Percentiles rank a stretch among this genome's conserved stretches.
Conservation (phyloP, 2,888 invertebrate species). For the Zhengitettix transpicula region DNA sequence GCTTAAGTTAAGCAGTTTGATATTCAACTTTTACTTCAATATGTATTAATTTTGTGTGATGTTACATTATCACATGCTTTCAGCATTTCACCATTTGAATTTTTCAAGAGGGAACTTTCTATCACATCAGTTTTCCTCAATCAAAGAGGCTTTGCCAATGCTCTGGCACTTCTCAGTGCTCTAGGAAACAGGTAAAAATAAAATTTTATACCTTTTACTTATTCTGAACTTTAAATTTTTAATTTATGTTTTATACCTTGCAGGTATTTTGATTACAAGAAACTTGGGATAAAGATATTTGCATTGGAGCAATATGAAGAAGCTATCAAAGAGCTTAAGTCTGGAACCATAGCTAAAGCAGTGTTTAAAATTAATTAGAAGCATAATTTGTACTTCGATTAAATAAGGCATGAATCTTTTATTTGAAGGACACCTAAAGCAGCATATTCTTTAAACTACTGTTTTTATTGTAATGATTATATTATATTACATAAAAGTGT, state of each 20-base stretch:
- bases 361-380: conserved; percentile 29
- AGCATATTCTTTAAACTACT: no score
- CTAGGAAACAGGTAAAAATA: conserved; percentile 36
- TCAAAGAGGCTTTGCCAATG: conserved; percentile 47
- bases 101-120: conserved; percentile 45
- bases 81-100: conserved; percentile 38
- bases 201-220: not conserved
- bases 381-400: no score
- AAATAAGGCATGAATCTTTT: no score
- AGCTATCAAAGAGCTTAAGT: conserved; percentile 35
- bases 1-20: no score
- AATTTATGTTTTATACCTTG: conserved; percentile 5
- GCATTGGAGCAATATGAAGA: conserved; percentile 33
- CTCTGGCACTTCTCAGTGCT: conserved; percentile 41
- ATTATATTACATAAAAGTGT: no score
- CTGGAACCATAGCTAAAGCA: conserved; percentile 40
- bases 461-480: no score
- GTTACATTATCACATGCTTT: conserved; percentile 13
- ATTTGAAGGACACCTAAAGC: no score
- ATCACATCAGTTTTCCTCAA: conserved; percentile 49
- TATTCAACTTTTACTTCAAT: no score
- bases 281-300: conserved; percentile 40
- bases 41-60: no score
- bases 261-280: conserved; percentile 42
- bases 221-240: not conserved